These are phyloP conservation scores for Aphodius sticticus DNA, from an alignment of 2,888 invertebrate genomes.

Conservation along the genomic window DNA sequence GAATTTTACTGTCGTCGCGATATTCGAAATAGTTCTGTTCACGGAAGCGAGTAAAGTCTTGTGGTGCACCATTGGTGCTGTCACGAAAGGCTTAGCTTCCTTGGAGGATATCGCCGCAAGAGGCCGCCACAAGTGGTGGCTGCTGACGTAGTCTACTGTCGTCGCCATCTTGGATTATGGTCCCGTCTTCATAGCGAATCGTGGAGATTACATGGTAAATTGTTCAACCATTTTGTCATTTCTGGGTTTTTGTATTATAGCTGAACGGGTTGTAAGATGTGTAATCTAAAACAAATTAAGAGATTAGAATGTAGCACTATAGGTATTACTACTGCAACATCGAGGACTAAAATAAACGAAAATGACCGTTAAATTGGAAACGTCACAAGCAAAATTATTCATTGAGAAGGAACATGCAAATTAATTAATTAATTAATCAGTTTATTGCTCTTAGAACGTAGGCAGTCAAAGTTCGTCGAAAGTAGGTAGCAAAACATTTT, in stretches of 20 bases:
- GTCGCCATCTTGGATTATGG: constrained; percentile 39
- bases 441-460: no score
- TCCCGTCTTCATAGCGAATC: background rate
- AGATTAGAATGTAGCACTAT: background rate
- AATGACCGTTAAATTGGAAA: no score
- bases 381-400: no score
- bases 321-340: background rate
- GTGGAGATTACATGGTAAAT: background rate
- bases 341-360: no score
- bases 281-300: background rate
- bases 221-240: background rate
- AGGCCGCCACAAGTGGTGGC: constrained; percentile 51
- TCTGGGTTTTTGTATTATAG: background rate
- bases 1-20: constrained; percentile 31
- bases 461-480: no score
- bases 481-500: no score
- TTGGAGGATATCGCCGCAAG: constrained; percentile 49
- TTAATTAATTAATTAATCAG: no score
- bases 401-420: no score
- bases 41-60: constrained; percentile 19
- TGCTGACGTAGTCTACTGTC: constrained; percentile 47
- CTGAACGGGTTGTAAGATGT: background rate
- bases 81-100: constrained; percentile 43
- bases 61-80: constrained; percentile 33
- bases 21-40: constrained; percentile 36